phyloP scores from a whole-genome alignment of 2,113 vertebrate genomes.

The Notarius lentiginosus region DNA sequence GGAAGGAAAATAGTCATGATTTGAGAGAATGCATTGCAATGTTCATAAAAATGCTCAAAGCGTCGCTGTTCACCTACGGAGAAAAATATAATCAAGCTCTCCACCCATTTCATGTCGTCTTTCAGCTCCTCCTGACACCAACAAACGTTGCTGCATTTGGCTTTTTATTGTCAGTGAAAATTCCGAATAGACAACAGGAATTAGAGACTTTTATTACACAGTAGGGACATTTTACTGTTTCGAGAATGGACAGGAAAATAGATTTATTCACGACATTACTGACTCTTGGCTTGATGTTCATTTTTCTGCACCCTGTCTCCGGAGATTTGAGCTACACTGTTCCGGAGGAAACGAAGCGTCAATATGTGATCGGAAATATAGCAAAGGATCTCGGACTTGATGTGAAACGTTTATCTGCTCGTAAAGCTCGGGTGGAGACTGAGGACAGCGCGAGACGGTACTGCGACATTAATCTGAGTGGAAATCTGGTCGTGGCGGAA shows the following conservation, averaged over 20 bases:
- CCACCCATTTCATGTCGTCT: slow-evolving; percentile 13
- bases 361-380: slow-evolving; percentile 49
- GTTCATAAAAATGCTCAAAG: slow-evolving; percentile 28
- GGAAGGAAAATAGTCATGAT: not conserved
- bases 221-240: not conserved
- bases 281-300: not conserved
- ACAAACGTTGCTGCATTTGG: not conserved
- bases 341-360: slow-evolving; percentile 53
- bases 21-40: not conserved
- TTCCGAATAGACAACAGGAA: not conserved
- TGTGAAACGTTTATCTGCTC: slow-evolving; percentile 36
- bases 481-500: slow-evolving; percentile 52
- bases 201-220: too few relatives aligned
- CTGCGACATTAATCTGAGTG: slow-evolving; percentile 52
- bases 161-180: not conserved
- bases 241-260: not conserved
- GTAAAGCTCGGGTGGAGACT: slow-evolving; percentile 49
- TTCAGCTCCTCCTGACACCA: not conserved
- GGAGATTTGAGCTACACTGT: slow-evolving; percentile 53
- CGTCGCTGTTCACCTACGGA: slow-evolving; percentile 43
- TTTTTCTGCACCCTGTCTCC: not conserved
- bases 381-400: slow-evolving; percentile 54
- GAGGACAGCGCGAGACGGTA: slow-evolving; percentile 49
- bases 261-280: not conserved
- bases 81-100: not conserved